Percentiles rank a stretch among this genome's conserved stretches.
phyloP scores from a whole-genome alignment of 2,888 invertebrate genomes.

The Leucophenga maculata region DNA sequence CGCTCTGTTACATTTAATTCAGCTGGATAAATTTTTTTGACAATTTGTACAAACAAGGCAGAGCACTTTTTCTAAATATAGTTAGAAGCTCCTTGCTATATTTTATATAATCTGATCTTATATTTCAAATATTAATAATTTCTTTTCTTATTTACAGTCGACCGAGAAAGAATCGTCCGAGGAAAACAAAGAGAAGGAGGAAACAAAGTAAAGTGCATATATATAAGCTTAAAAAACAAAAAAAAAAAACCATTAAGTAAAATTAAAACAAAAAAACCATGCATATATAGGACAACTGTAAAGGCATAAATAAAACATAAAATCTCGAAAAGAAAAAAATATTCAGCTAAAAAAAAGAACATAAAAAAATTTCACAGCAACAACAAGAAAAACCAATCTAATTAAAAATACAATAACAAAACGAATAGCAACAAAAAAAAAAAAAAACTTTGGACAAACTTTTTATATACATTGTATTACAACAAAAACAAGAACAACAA shows the following conservation, averaged over 20 bases:
- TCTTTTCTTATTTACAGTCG: constrained; percentile 75
- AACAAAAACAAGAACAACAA: constrained; percentile 45
- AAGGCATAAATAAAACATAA: constrained; percentile 46
- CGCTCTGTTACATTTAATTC: too few relatives aligned
- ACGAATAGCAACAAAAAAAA: constrained; percentile 54
- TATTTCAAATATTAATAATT: not conserved
- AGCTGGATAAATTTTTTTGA: too few relatives aligned
- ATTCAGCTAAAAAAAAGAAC: constrained; percentile 40
- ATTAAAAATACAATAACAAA: constrained; percentile 64
- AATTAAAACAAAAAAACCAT: constrained; percentile 40
- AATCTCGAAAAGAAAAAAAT: constrained; percentile 48
- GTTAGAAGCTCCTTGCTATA: too few relatives aligned
- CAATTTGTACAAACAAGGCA: too few relatives aligned
- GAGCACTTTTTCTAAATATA: too few relatives aligned
- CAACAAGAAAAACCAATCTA: constrained; percentile 42
- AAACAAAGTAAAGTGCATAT: constrained; percentile 70
- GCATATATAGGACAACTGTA: constrained; percentile 64
- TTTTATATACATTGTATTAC: constrained; percentile 61
- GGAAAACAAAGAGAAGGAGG: constrained; percentile 80
- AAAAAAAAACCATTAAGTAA: constrained; percentile 37
- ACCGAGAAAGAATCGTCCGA: constrained; percentile 85
- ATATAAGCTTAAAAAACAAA: constrained; percentile 59
- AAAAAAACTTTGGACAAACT: constrained; percentile 66
- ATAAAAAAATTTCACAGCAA: constrained; percentile 44
- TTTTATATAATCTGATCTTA: too few relatives aligned